A percentile compares a stretch with the other conserved stretches of the same genome.
These are phyloP conservation scores for Hippocampus comes DNA, from an alignment of 2,113 vertebrate species.

Conservation along the genomic window DNA sequence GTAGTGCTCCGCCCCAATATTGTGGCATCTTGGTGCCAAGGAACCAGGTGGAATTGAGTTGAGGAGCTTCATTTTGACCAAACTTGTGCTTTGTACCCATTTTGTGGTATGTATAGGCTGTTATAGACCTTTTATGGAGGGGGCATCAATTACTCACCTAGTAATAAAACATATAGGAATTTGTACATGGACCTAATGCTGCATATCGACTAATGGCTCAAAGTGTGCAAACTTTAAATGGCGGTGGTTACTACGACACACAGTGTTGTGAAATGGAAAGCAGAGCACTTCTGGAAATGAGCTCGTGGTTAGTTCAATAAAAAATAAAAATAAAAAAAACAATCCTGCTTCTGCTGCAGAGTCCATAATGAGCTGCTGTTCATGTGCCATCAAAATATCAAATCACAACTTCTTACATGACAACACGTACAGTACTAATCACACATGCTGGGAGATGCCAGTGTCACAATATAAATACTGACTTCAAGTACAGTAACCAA, in stretches of 20 bases:
- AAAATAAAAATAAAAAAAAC: slow-evolving; percentile 1
- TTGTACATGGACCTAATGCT: too few species aligned
- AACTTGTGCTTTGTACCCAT: too few species aligned
- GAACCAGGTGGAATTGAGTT: too few species aligned
- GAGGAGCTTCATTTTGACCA: too few species aligned
- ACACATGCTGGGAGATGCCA: background rate
- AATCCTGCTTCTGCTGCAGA: slow-evolving; percentile 1
- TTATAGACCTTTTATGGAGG: too few species aligned
- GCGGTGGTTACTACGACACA: background rate
- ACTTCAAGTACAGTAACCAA: background rate
- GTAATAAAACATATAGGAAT: too few species aligned
- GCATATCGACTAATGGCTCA: background rate
- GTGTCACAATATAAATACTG: background rate
- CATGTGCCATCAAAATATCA: background rate
- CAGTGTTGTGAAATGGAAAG: slow-evolving; percentile 12
- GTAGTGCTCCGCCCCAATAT: too few species aligned
- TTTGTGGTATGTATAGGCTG: too few species aligned
- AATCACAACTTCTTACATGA: background rate
- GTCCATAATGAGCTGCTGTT: slow-evolving; percentile 10
- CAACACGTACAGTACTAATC: background rate
- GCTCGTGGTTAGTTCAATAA: background rate
- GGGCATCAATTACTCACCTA: too few species aligned
- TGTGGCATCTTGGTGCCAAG: too few species aligned
- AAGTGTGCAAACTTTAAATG: background rate
- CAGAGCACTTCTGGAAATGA: slow-evolving; percentile 14